phyloP scores from a whole-genome alignment of 2,797 vertebrate genomes.

The Anguilla pacifica region DNA sequence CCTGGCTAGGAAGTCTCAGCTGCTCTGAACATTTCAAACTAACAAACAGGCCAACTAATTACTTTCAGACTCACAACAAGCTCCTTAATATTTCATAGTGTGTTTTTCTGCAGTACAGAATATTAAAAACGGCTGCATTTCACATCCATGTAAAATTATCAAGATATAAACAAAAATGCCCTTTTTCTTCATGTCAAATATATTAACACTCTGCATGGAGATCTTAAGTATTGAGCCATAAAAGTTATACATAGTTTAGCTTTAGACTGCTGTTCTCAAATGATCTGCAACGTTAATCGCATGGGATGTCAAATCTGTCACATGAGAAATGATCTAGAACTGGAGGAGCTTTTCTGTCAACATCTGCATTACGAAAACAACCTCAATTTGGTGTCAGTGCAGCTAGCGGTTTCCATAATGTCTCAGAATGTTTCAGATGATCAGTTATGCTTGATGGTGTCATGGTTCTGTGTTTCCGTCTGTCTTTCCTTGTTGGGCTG shows the following conservation, averaged over 20 bases:
- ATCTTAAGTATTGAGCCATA: not conserved
- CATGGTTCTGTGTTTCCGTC: too few species aligned
- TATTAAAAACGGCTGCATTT: not conserved
- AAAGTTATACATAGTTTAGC: not conserved
- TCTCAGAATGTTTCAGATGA: not conserved
- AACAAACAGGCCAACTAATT: constrained; percentile 1
- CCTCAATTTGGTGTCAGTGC: not conserved
- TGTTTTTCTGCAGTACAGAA: not conserved
- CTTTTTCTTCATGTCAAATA: not conserved
- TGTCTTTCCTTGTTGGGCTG: too few species aligned
- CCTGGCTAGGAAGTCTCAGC: not conserved
- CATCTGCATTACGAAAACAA: not conserved
- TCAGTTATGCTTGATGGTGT: not conserved
- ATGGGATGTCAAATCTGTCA: not conserved
- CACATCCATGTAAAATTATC: not conserved
- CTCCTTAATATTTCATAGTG: not conserved
- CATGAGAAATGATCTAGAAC: not conserved
- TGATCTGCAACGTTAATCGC: not conserved
- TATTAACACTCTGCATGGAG: not conserved
- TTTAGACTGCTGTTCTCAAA: not conserved
- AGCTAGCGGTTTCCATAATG: not conserved
- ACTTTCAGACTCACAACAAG: not conserved
- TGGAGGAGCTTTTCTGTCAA: not conserved
- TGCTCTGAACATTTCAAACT: not conserved
- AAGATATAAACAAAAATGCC: too few species aligned